Evolutionary conservation across 2,888 invertebrate species (phyloP), one percentile per base, ranked within the genome.

Genomic region (Drosophila atripex): DNA sequence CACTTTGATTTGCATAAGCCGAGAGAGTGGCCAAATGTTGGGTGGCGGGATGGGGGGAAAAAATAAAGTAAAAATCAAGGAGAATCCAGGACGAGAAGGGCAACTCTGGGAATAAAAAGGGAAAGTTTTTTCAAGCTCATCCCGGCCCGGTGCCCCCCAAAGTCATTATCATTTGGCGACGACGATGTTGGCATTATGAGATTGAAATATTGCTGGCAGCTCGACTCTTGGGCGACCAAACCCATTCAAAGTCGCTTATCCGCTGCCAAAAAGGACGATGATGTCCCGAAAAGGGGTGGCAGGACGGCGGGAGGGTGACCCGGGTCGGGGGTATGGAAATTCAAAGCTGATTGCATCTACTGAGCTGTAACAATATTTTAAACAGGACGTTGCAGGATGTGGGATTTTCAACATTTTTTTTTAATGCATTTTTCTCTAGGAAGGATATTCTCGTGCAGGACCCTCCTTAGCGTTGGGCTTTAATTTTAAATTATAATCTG

Each of bases 1-100:
- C 79, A 78, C 83, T 83, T 86, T 85, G 82, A 83, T 83, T 83
- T 87, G 86, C 88, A 87, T 78, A 80, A 66, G 64, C 64, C 54
- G 32, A 28, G 38, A 21, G n/a, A 35, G 35, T 35, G n/a, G 35
- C 35, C 35, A n/a, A 35, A 35, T 35, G n/a, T n/a, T n/a, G n/a
- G n/a, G n/a, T n/a, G n/a, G n/a, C n/a, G n/a, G n/a, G n/a, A n/a
- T n/a, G n/a, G n/a, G n/a, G n/a, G 21, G 21, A 21, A 28, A 43
- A 30, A 53, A 41, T 32, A 45, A 47, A 4, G 8, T 23, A 35
- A 21, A 43, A 43, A 46, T n/a, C 14, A 39, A 47, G 28, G 28
- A 46, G 12, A 1, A 7, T 6, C 12, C 47, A 28, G 47, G 28
- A 38, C 12, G 12, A 35, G 45, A 43, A 12, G 32, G 21, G 63